Conservation (phyloP, 2,888 invertebrate genomes). For the Hypomecis punctinalis region DNA sequence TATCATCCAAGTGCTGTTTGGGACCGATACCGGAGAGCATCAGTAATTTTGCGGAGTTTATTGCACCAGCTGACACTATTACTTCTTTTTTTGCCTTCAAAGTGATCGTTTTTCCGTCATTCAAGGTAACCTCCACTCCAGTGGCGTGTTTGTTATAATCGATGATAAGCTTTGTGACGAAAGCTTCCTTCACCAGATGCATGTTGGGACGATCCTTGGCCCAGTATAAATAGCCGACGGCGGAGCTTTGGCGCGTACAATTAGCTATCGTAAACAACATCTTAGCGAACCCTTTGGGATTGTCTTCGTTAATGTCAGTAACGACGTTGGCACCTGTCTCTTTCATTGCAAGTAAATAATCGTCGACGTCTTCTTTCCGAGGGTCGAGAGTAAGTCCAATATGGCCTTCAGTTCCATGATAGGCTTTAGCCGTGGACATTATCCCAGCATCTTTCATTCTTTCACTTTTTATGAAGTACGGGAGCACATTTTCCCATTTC, state of each 20-base stretch:
- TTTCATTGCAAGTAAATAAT: conserved; percentile 61
- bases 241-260: conserved; percentile 74
- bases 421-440: conserved; percentile 39
- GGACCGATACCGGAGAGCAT: conserved; percentile 81
- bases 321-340: conserved; percentile 67
- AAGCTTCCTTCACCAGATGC: conserved; percentile 68
- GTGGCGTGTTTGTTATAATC: conserved; percentile 71
- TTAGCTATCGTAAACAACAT: conserved; percentile 71
- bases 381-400: conserved; percentile 61
- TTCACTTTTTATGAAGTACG: conserved; percentile 79
- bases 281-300: conserved; percentile 73
- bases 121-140: conserved; percentile 66
- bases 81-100: conserved; percentile 69
- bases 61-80: conserved; percentile 72
- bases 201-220: conserved; percentile 58
- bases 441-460: conserved; percentile 51
- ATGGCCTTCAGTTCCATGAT: conserved; percentile 68
- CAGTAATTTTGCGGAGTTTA: conserved; percentile 76
- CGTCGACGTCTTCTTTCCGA: conserved; percentile 1
- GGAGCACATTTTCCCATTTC: conserved; percentile 78
- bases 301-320: conserved; percentile 63
- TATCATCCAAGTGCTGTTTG: conserved; percentile 54
- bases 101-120: conserved; percentile 48
- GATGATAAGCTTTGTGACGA: conserved; percentile 77
- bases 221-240: conserved; percentile 73